Conservation (phyloP, 2,113 vertebrate genomes). For the Phyllostomus hastatus region DNA sequence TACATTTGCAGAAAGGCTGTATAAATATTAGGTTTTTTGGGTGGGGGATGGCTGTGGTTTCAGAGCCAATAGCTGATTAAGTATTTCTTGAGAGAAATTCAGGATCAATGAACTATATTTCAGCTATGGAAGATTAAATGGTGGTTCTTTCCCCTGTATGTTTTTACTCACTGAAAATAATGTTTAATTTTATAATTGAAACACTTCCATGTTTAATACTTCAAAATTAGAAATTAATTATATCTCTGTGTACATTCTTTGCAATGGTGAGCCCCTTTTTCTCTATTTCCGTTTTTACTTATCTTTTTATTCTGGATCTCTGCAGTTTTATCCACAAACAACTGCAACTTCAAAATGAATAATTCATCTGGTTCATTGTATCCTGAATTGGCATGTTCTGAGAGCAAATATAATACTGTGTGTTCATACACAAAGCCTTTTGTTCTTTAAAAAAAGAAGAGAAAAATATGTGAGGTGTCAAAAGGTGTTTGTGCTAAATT, state of each 20-base stretch:
- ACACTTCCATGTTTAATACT: neutral
- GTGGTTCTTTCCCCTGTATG: neutral
- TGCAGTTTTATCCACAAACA: conserved; percentile 31
- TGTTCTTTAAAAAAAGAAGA: conserved; percentile 52
- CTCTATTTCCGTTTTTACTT: neutral
- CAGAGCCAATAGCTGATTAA: neutral
- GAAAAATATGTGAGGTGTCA: conserved; percentile 6
- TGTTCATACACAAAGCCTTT: conserved; percentile 45
- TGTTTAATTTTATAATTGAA: neutral
- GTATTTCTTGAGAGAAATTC: neutral
- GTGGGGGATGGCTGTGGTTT: neutral
- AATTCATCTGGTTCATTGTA: conserved; percentile 63
- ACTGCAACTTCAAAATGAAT: conserved; percentile 58
- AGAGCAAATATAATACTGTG: conserved; percentile 29
- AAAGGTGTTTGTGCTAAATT: conserved; percentile 62
- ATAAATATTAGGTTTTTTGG: neutral
- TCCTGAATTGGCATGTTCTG: conserved; percentile 33
- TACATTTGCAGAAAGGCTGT: neutral
- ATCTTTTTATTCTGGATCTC: neutral
- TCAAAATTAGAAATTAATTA: neutral
- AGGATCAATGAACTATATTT: neutral
- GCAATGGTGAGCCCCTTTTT: neutral
- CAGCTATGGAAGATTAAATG: neutral
- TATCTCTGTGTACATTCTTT: neutral
- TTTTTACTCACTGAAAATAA: neutral